Evolutionary conservation across 2,797 vertebrate genomes (phyloP).

Genomic region (Gymnocypris eckloni): DNA sequence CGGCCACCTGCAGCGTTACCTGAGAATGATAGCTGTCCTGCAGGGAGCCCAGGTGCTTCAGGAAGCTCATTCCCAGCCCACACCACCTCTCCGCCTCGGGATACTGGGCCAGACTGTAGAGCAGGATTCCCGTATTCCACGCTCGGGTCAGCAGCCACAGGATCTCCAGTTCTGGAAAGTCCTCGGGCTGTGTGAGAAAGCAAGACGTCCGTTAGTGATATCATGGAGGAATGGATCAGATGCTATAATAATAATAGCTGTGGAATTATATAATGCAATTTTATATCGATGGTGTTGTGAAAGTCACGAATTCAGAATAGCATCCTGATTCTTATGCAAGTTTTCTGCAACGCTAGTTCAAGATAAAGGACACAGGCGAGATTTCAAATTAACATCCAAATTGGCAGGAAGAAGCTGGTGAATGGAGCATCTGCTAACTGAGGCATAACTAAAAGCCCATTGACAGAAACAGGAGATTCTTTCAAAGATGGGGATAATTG

Average conservation of each 20-base stretch:
- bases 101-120: slow-evolving; percentile 82
- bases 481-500: slow-evolving; percentile 77
- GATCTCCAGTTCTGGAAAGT: slow-evolving; percentile 87
- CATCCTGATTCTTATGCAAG: slow-evolving; percentile 11
- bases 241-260: slow-evolving; percentile 10
- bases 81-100: slow-evolving; percentile 89
- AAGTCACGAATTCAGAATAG: slow-evolving; percentile 28
- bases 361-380: slow-evolving; percentile 25
- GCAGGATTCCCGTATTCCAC: slow-evolving; percentile 90
- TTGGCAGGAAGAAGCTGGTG: slow-evolving; percentile 80
- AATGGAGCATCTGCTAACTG: slow-evolving; percentile 84
- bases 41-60: slow-evolving; percentile 84
- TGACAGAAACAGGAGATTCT: slow-evolving; percentile 72
- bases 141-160: slow-evolving; percentile 91
- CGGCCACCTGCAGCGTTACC: slow-evolving; percentile 71
- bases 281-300: neutral
- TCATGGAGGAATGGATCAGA: neutral
- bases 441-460: slow-evolving; percentile 79
- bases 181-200: slow-evolving; percentile 71
- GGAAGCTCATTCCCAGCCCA: slow-evolving; percentile 84
- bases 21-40: slow-evolving; percentile 87
- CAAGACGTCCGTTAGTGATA: neutral
- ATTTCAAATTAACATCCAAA: slow-evolving; percentile 77
- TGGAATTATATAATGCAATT: neutral
- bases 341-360: slow-evolving; percentile 32